These are phyloP conservation scores for Rhodophaea formosa DNA, from an alignment of 2,888 invertebrate genomes.

Conservation along the genomic window DNA sequence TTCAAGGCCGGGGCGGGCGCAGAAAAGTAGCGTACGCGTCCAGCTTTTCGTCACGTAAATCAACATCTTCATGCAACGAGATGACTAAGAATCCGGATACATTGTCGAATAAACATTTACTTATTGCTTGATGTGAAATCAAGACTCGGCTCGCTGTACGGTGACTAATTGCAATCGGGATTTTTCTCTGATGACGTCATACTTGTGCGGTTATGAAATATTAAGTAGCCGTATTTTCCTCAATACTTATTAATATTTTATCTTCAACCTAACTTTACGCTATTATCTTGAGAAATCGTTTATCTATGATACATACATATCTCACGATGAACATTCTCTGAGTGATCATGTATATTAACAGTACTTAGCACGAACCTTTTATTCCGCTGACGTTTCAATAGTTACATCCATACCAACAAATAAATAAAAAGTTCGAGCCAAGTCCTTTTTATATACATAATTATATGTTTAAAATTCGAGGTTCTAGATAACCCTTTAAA, in stretches of 20 bases:
- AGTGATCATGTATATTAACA: too few species aligned
- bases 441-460: too few species aligned
- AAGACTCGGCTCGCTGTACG: constrained; percentile 19
- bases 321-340: too few species aligned
- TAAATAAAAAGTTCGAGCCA: too few species aligned
- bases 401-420: too few species aligned
- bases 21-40: neutral
- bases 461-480: too few species aligned
- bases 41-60: constrained; percentile 18
- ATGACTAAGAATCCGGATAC: constrained; percentile 34
- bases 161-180: constrained; percentile 25
- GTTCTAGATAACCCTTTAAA: too few species aligned
- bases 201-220: neutral
- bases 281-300: neutral
- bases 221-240: constrained; percentile 6
- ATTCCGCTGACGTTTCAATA: too few species aligned
- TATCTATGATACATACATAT: neutral
- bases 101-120: constrained; percentile 32
- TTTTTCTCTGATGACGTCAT: constrained; percentile 21
- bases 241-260: neutral
- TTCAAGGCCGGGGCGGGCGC: too few species aligned
- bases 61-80: constrained; percentile 27
- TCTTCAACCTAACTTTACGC: neutral
- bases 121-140: constrained; percentile 24
- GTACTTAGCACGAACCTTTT: too few species aligned